Conservation (phyloP, 2,888 invertebrate genomes). For the Diaprepes abbreviatus region DNA sequence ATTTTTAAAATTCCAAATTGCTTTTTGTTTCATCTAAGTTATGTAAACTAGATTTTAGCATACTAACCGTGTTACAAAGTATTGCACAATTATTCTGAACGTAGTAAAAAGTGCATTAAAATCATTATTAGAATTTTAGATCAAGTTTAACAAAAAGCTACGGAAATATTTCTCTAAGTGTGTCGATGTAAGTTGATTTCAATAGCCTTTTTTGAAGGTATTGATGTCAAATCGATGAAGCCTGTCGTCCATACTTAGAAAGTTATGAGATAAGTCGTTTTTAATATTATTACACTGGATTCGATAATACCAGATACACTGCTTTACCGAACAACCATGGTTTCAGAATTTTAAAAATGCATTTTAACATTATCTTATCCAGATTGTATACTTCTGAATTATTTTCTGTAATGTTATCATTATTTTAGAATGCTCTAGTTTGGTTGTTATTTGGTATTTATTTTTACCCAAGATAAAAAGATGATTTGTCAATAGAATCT, state of each 20-base stretch:
- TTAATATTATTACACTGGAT: constrained; percentile 41
- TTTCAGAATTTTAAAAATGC: no score
- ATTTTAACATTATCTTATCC: no score
- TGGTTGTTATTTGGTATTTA: no score
- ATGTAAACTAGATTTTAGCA: background rate
- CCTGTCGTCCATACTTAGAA: constrained; percentile 41
- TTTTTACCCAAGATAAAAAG: no score
- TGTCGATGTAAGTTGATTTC: constrained; percentile 37
- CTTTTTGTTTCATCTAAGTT: no score
- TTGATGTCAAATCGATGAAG: constrained; percentile 41
- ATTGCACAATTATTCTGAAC: background rate
- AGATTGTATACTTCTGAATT: no score
- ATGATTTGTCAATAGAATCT: no score
- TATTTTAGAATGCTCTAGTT: no score
- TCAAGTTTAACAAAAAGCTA: constrained; percentile 40
- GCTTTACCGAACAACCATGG: constrained; percentile 22
- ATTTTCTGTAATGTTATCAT: no score
- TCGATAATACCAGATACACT: constrained; percentile 43
- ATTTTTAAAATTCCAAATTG: no score
- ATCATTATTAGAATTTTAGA: constrained; percentile 34
- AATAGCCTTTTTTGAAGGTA: constrained; percentile 34
- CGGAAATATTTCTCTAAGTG: constrained; percentile 39
- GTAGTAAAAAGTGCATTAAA: constrained; percentile 18
- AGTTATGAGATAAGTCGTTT: constrained; percentile 49
- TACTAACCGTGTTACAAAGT: background rate